A percentile compares a stretch with the other conserved stretches of the same genome.
Conservation (phyloP, 2,113 vertebrate genomes). For the Clarias gariepinus region DNA sequence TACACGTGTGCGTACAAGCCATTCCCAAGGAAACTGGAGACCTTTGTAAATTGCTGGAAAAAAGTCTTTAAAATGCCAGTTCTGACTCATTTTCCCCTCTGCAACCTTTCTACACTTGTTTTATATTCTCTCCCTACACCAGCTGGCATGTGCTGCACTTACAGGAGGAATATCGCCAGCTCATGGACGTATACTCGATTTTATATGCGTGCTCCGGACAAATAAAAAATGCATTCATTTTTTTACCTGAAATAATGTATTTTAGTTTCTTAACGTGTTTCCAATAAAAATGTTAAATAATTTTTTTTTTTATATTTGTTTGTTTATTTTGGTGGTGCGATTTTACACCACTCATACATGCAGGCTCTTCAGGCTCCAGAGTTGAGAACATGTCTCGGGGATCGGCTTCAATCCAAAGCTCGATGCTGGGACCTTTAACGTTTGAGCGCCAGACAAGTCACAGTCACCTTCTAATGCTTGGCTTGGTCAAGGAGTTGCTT, state of each 20-base stretch:
- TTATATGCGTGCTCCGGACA: background rate
- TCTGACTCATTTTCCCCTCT: constrained; percentile 33
- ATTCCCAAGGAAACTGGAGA: constrained; percentile 17
- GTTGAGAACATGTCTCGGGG: background rate
- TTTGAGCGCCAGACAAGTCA: background rate
- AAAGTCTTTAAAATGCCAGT: constrained; percentile 33
- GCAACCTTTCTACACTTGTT: constrained; percentile 15
- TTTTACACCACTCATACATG: background rate
- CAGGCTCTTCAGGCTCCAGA: background rate
- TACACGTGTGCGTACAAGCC: background rate
- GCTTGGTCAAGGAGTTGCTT: constrained; percentile 9
- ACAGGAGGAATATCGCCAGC: background rate
- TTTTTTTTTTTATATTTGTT: background rate
- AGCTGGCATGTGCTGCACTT: background rate
- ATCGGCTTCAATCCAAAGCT: constrained; percentile 10
- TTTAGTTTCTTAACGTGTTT: background rate
- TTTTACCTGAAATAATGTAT: background rate
- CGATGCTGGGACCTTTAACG: background rate
- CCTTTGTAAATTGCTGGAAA: constrained; percentile 21
- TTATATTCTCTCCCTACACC: constrained; percentile 27
- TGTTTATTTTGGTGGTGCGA: background rate
- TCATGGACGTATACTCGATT: background rate
- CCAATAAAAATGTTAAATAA: background rate
- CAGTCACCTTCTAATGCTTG: background rate
- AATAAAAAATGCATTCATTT: background rate